Evolutionary conservation across 2,797 vertebrate genomes (phyloP).

Genomic region (Epinephelus malabaricus): DNA sequence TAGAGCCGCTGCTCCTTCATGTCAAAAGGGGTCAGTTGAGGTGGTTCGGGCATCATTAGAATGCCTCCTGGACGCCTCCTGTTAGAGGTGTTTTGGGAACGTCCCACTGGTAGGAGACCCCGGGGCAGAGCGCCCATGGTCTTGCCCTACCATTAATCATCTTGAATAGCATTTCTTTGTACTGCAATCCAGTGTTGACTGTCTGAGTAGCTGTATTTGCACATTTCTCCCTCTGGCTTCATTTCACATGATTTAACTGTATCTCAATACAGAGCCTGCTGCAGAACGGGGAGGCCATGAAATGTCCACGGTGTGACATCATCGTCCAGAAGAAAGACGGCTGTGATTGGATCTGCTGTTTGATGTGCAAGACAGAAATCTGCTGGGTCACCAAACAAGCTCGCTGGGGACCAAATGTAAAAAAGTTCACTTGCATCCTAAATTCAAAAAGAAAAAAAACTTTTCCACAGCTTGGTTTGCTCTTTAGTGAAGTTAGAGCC

Average conservation of each 20-base stretch:
- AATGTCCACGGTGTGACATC: constrained; percentile 91
- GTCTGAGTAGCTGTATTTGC: background rate
- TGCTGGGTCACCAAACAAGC: constrained; percentile 98
- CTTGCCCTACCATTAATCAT: background rate
- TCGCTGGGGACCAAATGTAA: constrained; percentile 93
- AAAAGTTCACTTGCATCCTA: background rate
- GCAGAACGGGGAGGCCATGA: constrained; percentile 92
- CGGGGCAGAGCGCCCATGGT: no score
- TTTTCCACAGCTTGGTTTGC: background rate
- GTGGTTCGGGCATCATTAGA: no score
- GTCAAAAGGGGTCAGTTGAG: no score
- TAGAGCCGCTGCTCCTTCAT: no score
- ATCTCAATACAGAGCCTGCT: constrained; percentile 84
- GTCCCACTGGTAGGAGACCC: no score
- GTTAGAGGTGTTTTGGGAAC: no score
- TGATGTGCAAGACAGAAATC: constrained; percentile 95
- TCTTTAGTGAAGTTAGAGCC: background rate
- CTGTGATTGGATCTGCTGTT: constrained; percentile 96
- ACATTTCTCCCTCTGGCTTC: background rate
- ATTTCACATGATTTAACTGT: background rate
- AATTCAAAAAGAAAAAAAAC: background rate
- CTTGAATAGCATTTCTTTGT: background rate
- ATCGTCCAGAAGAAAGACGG: constrained; percentile 96
- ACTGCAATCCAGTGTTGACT: background rate
- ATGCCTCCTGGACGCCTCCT: no score